Percentiles rank a stretch among this genome's conserved stretches.
These are phyloP conservation scores for Solenopsis invicta DNA, from an alignment of 1,140 invertebrate species.

Conservation along the genomic window DNA sequence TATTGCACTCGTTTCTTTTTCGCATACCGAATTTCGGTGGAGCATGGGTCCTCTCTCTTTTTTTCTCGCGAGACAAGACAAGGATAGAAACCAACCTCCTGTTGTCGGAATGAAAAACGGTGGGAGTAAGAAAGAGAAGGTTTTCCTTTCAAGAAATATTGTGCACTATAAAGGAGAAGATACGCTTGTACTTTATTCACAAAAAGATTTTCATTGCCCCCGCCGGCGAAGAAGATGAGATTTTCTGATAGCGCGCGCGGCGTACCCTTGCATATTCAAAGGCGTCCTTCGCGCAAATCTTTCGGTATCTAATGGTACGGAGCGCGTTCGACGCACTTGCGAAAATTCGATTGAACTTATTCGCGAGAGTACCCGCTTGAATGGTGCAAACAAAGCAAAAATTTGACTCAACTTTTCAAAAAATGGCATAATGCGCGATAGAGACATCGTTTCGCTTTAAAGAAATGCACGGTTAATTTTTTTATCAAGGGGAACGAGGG, in stretches of 20 bases:
- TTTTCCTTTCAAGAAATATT: conserved; percentile 62
- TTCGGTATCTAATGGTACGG: conserved; percentile 27
- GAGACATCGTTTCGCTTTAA: neutral
- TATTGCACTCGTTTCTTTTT: conserved; percentile 43
- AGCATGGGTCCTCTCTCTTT: neutral
- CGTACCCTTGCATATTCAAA: conserved; percentile 49
- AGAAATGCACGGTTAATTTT: conserved; percentile 10
- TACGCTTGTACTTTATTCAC: conserved; percentile 62
- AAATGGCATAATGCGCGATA: too few relatives aligned
- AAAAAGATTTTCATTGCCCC: conserved; percentile 65
- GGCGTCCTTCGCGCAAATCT: conserved; percentile 13
- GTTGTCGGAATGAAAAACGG: conserved; percentile 43
- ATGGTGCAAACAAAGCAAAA: neutral
- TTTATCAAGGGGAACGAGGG: neutral
- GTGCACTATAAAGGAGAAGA: conserved; percentile 55
- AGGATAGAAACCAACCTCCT: conserved; percentile 26
- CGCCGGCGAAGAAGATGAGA: conserved; percentile 58
- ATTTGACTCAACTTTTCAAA: neutral
- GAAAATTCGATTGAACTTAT: conserved; percentile 21
- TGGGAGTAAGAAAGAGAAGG: conserved; percentile 57
- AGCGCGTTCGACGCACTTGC: conserved; percentile 2
- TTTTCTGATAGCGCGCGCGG: conserved; percentile 44
- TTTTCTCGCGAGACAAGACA: conserved; percentile 35
- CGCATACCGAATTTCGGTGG: conserved; percentile 58
- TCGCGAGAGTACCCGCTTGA: neutral